Evolutionary conservation across 2,888 invertebrate species (phyloP).

Genomic region (Bugula neritina): DNA sequence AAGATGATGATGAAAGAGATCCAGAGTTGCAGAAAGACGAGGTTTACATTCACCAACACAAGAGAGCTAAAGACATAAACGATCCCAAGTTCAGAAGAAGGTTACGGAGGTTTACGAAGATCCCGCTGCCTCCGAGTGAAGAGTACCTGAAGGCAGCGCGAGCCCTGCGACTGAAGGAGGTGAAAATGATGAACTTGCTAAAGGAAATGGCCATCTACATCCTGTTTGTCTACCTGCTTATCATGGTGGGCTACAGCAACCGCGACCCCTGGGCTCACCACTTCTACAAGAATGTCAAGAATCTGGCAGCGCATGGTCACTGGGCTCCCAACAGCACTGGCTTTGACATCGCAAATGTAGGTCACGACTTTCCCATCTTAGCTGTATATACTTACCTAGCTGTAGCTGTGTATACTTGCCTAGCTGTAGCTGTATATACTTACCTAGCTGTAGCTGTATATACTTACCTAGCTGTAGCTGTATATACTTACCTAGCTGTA

Average conservation of each 20-base stretch:
- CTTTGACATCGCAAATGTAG: constrained; percentile 13
- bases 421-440: too few relatives aligned
- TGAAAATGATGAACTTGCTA: constrained; percentile 35
- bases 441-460: too few relatives aligned
- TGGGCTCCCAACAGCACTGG: constrained; percentile 19
- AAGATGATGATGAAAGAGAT: constrained; percentile 31
- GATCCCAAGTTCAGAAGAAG: constrained; percentile 31
- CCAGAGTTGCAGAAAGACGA: constrained; percentile 32
- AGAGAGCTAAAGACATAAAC: constrained; percentile 33
- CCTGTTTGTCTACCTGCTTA: constrained; percentile 35
- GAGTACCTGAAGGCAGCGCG: constrained; percentile 34
- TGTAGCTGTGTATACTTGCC: too few relatives aligned
- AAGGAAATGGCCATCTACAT: constrained; percentile 36
- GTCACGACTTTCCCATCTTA: too few relatives aligned
- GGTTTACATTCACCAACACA: constrained; percentile 35
- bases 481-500: too few relatives aligned
- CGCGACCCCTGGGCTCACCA: constrained; percentile 34
- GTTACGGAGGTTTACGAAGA: constrained; percentile 31
- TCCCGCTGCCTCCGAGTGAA: constrained; percentile 34
- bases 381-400: too few relatives aligned
- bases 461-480: too few relatives aligned
- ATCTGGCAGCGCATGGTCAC: constrained; percentile 32
- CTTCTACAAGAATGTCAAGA: constrained; percentile 32
- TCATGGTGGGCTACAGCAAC: constrained; percentile 37
- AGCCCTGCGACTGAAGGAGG: constrained; percentile 34